Evolutionary conservation across 1,140 invertebrate species (phyloP), one percentile per base, ranked within the genome.

Genomic region (Laupala kohalensis): DNA sequence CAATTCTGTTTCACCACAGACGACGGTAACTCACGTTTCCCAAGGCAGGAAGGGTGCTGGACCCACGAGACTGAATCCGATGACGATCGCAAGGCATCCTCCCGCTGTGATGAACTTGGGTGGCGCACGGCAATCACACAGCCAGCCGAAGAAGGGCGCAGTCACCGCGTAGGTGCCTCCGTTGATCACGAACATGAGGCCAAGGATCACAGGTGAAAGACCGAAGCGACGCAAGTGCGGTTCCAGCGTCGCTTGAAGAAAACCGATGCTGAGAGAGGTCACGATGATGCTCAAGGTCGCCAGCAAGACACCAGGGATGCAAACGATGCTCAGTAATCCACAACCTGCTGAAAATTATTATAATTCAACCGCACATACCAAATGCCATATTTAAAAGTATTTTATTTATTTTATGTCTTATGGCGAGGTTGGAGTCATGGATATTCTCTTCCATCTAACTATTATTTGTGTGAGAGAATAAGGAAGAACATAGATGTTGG

Each of bases 141-240:
- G 74, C 86, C 86, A 90, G 26, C 93, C 93, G 88, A 90, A 95
- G 15, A 83, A 80, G 0, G 93, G 93, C 0, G 92, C 91, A 0
- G 90, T 90, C 0, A 92, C 63, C 1, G 92, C 92, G 79, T 95
- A 96, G 15, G 89, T 86, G 1, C 89, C 92, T 4, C 93, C 93
- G 77, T 92, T 94, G 64, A 95, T 89, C 19, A 96, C 87, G 78
- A 96, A 96, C 86, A 94, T 90, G 15, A 94, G 78, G 0, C 93
- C 93, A 29, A 94, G 81, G 9, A 92, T 77, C 6, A 93, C 84
- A 0, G 92, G 91, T 23, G 76, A 88, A 69, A 95, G 81, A 13
- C 87, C 77, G 76, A 94, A 87, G 81, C 86, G 74, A 67, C 91
- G 78, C 13, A 94, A 78, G 83, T 94, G 92, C 1, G 92, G 92